A percentile compares a stretch with the other conserved stretches of the same genome.
phyloP scores from a whole-genome alignment of 2,113 vertebrate genomes.

The Elaphurus davidianus region DNA sequence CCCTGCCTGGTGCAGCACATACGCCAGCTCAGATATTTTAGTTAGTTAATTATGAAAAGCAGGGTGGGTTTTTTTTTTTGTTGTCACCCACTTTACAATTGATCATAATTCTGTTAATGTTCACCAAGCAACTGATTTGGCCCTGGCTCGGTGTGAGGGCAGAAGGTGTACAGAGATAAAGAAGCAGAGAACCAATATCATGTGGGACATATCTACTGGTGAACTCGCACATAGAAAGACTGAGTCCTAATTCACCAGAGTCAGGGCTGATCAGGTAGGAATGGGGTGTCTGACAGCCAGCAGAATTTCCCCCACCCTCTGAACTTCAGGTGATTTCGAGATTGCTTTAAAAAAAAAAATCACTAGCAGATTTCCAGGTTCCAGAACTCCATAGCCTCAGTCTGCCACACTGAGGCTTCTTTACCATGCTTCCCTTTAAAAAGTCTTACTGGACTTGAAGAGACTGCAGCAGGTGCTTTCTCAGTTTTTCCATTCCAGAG shows the following conservation, averaged over 20 bases:
- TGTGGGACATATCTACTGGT: fast-evolving
- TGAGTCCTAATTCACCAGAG: fast-evolving
- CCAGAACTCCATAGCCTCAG: neutral
- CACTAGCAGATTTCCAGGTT: neutral
- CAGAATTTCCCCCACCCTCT: too few species aligned
- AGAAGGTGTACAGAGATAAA: neutral
- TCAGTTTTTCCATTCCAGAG: neutral
- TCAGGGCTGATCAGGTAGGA: fast-evolving
- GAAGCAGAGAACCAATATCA: fast-evolving
- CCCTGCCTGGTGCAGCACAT: neutral
- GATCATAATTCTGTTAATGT: neutral
- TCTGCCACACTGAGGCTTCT: neutral
- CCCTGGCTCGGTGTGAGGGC: neutral
- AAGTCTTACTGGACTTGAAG: neutral
- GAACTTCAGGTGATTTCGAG: neutral
- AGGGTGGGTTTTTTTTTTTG: neutral
- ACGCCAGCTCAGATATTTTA: neutral
- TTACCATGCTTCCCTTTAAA: neutral
- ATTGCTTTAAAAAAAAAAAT: neutral
- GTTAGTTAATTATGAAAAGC: neutral
- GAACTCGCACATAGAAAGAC: fast-evolving
- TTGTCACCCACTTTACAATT: neutral
- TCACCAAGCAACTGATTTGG: neutral
- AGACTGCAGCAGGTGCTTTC: too few species aligned
- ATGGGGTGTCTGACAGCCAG: neutral